Conservation (phyloP, 2,797 vertebrate genomes). For the Chrysocyon brachyurus region DNA sequence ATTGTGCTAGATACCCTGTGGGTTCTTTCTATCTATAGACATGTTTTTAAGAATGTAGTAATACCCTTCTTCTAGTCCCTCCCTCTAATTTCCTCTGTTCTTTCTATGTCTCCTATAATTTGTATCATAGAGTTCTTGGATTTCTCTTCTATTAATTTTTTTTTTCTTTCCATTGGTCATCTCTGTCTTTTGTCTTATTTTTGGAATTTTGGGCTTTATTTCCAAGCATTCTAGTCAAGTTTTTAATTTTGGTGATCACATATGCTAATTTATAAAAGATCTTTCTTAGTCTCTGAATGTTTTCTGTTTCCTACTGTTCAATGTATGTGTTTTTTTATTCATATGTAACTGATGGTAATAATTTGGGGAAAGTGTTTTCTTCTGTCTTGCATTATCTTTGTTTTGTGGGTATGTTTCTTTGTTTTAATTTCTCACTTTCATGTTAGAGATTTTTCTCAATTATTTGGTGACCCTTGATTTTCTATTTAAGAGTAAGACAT, state of each 20-base stretch:
- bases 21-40: neutral
- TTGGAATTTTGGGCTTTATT: neutral
- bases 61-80: neutral
- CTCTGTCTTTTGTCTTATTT: neutral
- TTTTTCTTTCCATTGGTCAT: neutral
- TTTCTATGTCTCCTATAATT: neutral
- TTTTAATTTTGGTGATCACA: conserved; percentile 26
- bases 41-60: neutral
- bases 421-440: conserved; percentile 20
- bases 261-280: conserved; percentile 12
- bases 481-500: neutral
- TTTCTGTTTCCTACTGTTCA: conserved; percentile 11
- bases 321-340: neutral
- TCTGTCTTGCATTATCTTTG: conserved; percentile 39
- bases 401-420: neutral
- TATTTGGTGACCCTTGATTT: conserved; percentile 16
- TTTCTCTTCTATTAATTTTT: neutral
- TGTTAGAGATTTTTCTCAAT: conserved; percentile 10
- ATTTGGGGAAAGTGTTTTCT: neutral
- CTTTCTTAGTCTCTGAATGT: conserved; percentile 8
- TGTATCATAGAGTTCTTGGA: neutral
- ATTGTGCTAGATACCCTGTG: neutral
- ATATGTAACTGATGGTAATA: neutral
- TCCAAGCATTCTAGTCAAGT: neutral
- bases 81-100: neutral